Evolutionary conservation across 2,797 vertebrate genomes (phyloP).

Genomic region (Alosa sapidissima): DNA sequence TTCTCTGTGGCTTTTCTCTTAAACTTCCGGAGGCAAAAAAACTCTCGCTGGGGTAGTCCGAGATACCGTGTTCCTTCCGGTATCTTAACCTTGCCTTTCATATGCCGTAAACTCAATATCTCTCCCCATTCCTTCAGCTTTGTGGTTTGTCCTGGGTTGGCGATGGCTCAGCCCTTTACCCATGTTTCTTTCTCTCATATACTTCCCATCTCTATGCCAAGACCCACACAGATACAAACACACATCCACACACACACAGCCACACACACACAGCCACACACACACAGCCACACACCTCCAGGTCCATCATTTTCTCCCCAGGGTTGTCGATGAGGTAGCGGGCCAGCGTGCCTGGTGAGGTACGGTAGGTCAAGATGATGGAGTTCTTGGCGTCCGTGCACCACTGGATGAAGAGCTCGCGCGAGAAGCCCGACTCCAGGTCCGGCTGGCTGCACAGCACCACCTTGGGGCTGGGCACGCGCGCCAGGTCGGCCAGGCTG

Average conservation of each 20-base stretch:
- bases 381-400: conserved; percentile 94
- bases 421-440: conserved; percentile 95
- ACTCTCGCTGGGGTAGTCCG: no score
- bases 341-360: conserved; percentile 92
- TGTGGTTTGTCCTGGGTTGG: neutral
- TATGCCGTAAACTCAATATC: no score
- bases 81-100: no score
- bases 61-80: no score
- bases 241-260: conserved; percentile 1
- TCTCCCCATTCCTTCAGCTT: no score
- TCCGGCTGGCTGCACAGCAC: conserved; percentile 98
- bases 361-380: conserved; percentile 94
- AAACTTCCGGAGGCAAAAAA: no score
- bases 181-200: neutral
- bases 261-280: conserved; percentile 7
- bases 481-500: conserved; percentile 90
- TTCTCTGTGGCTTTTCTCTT: neutral
- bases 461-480: conserved; percentile 96
- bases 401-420: conserved; percentile 98
- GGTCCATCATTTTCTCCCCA: conserved; percentile 90
- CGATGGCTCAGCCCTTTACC: neutral
- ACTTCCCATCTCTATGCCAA: neutral
- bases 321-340: conserved; percentile 96
- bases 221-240: neutral
- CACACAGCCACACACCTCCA: conserved; percentile 82